Evolutionary conservation across 2,797 vertebrate genomes (phyloP), one percentile per base, ranked within the genome.

Genomic region (Crocodylus rhombifer): DNA sequence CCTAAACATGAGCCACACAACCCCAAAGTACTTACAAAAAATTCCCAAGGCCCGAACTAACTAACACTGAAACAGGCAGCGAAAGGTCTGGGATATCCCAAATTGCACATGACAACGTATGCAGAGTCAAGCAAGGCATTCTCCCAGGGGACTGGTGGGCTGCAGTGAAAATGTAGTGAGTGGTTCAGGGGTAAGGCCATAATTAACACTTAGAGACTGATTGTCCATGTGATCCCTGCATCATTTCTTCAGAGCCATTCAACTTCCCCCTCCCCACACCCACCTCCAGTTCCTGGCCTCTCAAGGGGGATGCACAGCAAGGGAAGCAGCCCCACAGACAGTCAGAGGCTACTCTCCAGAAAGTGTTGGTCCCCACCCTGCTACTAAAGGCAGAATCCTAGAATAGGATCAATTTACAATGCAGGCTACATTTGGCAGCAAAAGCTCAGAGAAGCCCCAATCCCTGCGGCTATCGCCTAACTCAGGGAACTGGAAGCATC

Each of bases 381-480:
- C 8, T 56, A 55, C 1, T 3, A 51, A 51, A 1, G 62, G 42
- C 0, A 1, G 63, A 73, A 12, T 57, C 17, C 36, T 64, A 36
- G n/a, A 0, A 1, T 7, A 23, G 82, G 62, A 7, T 33, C 0
- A 0, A 58, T 30, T 15, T 1, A 0, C 0, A 69, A 62, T 14
- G 9, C 65, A 30, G n/a, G 30, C 30, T 33, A 12, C 78, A 0
- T 0, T 1, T 21, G 7, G 42, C 42, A 51, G 42, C 55, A 33
- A 67, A 23, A 55, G 28, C 55, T 11, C 1, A 15, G n/a, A 61
- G 76, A 51, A 14, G 23, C 42, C 30, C 55, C 80, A 58, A 61
- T 61, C 28, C 36, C 6, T 61, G 15, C 8, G 17, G 9, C 14
- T 51, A 33, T 42, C 26, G 42, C 69, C 36, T 73, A 16, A n/a